Conservation (phyloP, 2,888 invertebrate species). For the Leptinotarsa tumamoca region DNA sequence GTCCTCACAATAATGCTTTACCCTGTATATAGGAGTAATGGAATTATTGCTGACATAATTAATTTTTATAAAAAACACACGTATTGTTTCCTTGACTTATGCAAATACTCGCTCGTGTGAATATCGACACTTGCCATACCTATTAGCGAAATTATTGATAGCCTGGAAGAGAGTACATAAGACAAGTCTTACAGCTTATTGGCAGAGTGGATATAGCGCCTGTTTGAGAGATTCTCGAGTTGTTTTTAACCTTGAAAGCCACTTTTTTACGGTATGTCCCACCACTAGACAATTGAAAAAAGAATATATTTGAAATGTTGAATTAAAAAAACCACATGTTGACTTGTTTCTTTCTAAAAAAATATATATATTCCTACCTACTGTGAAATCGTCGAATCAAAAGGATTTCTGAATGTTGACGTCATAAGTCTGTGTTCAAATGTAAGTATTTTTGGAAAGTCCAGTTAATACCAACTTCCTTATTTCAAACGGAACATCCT, state of each 20-base stretch:
- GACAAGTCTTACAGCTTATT: neutral
- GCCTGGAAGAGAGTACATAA: neutral
- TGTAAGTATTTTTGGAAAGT: too few relatives aligned
- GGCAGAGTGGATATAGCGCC: neutral
- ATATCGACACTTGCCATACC: slow-evolving; percentile 46
- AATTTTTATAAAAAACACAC: slow-evolving; percentile 50
- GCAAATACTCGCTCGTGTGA: slow-evolving; percentile 42
- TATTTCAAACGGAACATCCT: too few relatives aligned
- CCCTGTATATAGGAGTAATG: neutral
- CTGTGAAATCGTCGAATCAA: neutral
- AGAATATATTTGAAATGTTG: too few relatives aligned
- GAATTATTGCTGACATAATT: slow-evolving; percentile 46
- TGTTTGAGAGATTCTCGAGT: neutral
- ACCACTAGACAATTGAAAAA: neutral
- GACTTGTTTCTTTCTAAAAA: too few relatives aligned
- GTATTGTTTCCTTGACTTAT: slow-evolving; percentile 44
- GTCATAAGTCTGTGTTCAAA: too few relatives aligned
- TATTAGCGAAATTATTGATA: slow-evolving; percentile 33
- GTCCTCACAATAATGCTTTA: too few relatives aligned
- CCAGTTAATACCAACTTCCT: too few relatives aligned
- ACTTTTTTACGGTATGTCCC: neutral
- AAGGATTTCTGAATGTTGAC: too few relatives aligned
- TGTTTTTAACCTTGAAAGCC: neutral
- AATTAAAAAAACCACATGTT: too few relatives aligned
- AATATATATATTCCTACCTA: too few relatives aligned